Evolutionary conservation across 2,888 invertebrate species (phyloP), one percentile per base, ranked within the genome.

Genomic region (Drosophila suboccidentalis): DNA sequence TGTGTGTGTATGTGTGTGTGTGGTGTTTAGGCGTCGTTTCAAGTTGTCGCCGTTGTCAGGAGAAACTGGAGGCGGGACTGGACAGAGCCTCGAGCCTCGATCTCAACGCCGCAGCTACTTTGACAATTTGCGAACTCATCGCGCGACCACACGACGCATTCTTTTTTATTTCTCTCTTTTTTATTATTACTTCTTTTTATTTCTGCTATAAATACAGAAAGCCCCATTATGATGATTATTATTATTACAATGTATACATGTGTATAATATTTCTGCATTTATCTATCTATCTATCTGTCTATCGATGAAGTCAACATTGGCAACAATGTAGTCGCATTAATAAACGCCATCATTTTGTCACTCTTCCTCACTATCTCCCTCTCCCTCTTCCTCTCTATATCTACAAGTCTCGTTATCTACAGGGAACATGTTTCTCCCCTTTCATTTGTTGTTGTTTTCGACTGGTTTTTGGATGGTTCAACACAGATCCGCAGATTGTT

Each of bases 281-380:
- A 53, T 74, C 59, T 63, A 72, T 29, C 36, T 29, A 32, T 63
- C 62, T 32, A 72, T 29, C 36, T 29, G 22, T 63, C 62, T 32
- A 44, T 61, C 44, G 44, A 61, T 58, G 17, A 32, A 41, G 57
- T 46, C 55, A 34, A 58, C 60, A 60, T 49, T 55, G 69, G 58
- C 86, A 70, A 86, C 80, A 81, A 83, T 78, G 78, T 77, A 60
- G 67, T 44, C 71, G 61, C 74, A 51, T 87, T 84, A 84, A 82
- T 80, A 68, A 68, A 55, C 65, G 32, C 43, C 68, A 70, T 71
- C 75, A 58, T 71, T 71, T 71, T 86, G 75, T 75, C 68, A 73
- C 54, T 68, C 64, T 41, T 46, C 29, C 17, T 19, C 41, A 41
- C 43, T 47, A 32, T 38, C 32, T 57, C 26, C 11, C 51, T 15